Conservation (phyloP, 2,113 vertebrate species). For the Phodopus roborovskii region DNA sequence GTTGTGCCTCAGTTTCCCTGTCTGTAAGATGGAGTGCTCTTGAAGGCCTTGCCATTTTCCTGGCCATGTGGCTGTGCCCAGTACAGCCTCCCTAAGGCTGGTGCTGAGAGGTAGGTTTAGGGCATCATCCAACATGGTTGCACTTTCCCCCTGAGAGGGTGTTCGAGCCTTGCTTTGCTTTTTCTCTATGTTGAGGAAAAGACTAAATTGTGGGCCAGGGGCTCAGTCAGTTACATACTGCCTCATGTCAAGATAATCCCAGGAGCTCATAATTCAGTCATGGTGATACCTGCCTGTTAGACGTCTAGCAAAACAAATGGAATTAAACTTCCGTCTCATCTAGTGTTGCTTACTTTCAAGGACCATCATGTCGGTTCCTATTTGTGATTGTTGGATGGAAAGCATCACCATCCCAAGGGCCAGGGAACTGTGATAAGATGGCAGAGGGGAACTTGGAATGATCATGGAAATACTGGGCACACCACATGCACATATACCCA, state of each 20-base stretch:
- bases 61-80: not conserved
- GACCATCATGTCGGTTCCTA: accelerated
- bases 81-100: too few relatives aligned
- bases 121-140: not conserved
- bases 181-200: not conserved
- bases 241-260: not conserved
- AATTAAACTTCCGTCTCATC: not conserved
- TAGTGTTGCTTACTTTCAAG: not conserved
- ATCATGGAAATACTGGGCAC: accelerated
- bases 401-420: not conserved
- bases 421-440: too few relatives aligned
- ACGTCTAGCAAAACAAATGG: not conserved
- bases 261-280: not conserved
- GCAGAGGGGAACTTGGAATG: not conserved
- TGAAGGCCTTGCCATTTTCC: not conserved
- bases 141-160: accelerated
- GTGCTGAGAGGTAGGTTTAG: not conserved
- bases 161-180: not conserved
- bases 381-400: not conserved
- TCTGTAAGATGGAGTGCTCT: not conserved
- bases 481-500: not conserved
- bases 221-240: not conserved
- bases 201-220: not conserved
- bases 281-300: not conserved
- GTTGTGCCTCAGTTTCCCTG: not conserved